Evolutionary conservation across 1,140 invertebrate genomes (phyloP).

Genomic region (Heliconius melpomene): DNA sequence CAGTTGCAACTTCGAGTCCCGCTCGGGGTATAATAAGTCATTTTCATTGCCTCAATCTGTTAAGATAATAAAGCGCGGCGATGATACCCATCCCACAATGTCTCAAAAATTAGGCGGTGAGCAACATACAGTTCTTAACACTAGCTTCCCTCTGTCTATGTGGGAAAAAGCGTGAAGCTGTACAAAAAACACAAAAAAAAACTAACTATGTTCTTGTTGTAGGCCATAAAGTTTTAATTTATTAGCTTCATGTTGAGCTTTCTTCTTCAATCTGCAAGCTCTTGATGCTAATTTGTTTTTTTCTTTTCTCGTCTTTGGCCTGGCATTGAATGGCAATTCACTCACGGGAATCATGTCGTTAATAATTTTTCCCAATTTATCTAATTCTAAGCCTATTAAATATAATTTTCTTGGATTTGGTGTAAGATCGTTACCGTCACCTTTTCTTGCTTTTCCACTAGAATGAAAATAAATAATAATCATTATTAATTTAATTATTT

Average conservation of each 20-base stretch:
- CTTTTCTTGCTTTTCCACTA: constrained; percentile 96
- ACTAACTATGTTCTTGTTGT: constrained; percentile 96
- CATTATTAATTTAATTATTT: background rate
- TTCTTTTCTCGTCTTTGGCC: constrained; percentile 96
- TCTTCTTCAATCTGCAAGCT: constrained; percentile 96
- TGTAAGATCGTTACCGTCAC: constrained; percentile 98
- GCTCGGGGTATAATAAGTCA: too few relatives aligned
- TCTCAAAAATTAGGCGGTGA: too few relatives aligned
- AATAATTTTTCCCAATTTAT: constrained; percentile 94
- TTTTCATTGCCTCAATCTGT: too few relatives aligned
- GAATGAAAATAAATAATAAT: constrained; percentile 37
- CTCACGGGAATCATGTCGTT: constrained; percentile 97
- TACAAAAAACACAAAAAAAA: background rate
- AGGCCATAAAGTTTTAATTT: constrained; percentile 97
- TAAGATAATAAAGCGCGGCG: too few relatives aligned
- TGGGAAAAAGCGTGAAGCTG: too few relatives aligned
- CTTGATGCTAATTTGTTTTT: constrained; percentile 98
- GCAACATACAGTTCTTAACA: too few relatives aligned
- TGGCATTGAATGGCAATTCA: constrained; percentile 93
- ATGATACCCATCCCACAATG: too few relatives aligned
- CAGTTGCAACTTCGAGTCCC: too few relatives aligned
- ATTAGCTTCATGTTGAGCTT: constrained; percentile 96
- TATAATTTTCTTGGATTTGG: constrained; percentile 96
- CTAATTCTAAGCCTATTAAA: constrained; percentile 94
- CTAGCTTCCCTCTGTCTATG: too few relatives aligned